Evolutionary conservation across 2,113 vertebrate genomes (phyloP).

Genomic region (Mungos mungo): DNA sequence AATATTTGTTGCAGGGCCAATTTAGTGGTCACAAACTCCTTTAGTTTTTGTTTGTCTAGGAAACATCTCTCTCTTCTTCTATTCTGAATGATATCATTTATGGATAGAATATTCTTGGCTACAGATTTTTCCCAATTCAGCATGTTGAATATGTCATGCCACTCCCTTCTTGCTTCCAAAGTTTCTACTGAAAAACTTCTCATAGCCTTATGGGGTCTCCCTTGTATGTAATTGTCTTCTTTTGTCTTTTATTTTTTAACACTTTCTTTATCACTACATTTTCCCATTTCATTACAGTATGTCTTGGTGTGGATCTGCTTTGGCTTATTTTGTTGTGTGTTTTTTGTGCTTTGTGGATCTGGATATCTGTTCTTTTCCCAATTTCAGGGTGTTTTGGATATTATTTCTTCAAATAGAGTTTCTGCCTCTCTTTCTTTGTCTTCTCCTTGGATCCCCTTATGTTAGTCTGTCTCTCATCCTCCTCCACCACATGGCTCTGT

Average conservation of each 20-base stretch:
- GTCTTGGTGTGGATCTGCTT: not conserved
- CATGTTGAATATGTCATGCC: not conserved
- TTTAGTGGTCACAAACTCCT: not conserved
- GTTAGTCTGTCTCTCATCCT: not conserved
- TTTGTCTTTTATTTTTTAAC: not conserved
- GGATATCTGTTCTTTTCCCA: not conserved
- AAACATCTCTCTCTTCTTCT: not conserved
- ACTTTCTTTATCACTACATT: not conserved
- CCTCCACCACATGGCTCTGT: not conserved
- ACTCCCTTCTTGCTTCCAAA: not conserved
- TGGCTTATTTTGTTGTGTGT: not conserved
- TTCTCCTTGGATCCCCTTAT: not conserved
- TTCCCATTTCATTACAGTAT: not conserved
- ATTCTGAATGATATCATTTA: not conserved
- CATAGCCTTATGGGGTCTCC: not conserved
- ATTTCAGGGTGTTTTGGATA: not conserved
- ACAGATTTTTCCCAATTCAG: not conserved
- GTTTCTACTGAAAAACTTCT: not conserved
- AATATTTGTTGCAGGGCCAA: not conserved
- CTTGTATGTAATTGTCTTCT: not conserved
- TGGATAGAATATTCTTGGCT: not conserved
- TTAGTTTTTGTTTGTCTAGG: not conserved
- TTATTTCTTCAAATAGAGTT: not conserved
- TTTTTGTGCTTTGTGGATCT: not conserved
- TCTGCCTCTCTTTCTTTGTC: not conserved